Percentiles rank a stretch among this genome's conserved stretches.
These are phyloP conservation scores for Nymphalis urticae DNA, from an alignment of 2,888 invertebrate species.

Conservation along the genomic window DNA sequence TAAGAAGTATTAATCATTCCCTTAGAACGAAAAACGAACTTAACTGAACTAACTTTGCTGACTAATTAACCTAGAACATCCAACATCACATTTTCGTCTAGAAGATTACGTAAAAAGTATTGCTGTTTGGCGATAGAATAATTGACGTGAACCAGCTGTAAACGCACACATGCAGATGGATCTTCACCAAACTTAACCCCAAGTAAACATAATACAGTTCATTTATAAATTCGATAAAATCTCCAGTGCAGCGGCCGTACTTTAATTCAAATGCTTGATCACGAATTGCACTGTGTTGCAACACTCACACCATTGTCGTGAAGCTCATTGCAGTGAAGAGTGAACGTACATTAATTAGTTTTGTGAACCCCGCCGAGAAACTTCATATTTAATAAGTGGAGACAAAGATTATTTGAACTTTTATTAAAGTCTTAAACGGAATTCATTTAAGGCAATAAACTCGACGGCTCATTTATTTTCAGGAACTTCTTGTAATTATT, in stretches of 20 bases:
- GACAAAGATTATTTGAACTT: slow-evolving; percentile 12
- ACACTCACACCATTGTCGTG: slow-evolving; percentile 59
- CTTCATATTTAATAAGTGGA: slow-evolving; percentile 21
- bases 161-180: no score
- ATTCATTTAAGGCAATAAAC: slow-evolving; percentile 6
- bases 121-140: no score
- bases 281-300: slow-evolving; percentile 58
- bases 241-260: slow-evolving; percentile 43
- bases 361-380: slow-evolving; percentile 27
- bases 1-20: no score
- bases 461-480: slow-evolving; percentile 6
- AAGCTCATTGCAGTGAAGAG: slow-evolving; percentile 51
- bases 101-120: no score
- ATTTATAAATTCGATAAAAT: background rate
- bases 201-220: no score
- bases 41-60: no score
- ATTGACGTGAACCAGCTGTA: no score
- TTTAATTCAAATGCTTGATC: slow-evolving; percentile 48
- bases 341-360: slow-evolving; percentile 51
- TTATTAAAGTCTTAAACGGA: slow-evolving; percentile 15
- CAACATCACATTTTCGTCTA: no score
- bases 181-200: no score
- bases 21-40: no score
- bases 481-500: background rate
- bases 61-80: no score